Conservation (phyloP, 2,888 invertebrate species). For the Synergus laeviventris region DNA sequence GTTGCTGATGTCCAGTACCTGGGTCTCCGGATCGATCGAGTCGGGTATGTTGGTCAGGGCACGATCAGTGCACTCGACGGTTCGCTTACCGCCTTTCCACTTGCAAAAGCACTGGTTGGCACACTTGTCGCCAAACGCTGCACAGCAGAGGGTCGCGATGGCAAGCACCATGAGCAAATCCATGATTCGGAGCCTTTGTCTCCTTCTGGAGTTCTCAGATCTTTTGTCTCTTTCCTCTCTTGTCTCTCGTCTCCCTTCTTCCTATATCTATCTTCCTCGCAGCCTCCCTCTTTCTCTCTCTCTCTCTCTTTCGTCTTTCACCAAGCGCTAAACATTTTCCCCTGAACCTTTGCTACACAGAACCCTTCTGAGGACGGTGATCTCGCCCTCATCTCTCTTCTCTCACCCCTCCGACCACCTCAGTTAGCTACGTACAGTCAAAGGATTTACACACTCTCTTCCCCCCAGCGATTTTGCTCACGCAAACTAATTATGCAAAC, state of each 20-base stretch:
- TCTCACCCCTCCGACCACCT: neutral
- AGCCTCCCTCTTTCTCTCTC: conserved; percentile 30
- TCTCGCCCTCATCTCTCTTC: conserved; percentile 48
- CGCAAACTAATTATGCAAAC: conserved; percentile 60
- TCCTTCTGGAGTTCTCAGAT: neutral
- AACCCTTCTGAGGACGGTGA: conserved; percentile 46
- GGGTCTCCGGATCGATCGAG: conserved; percentile 91
- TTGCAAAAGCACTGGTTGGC: conserved; percentile 86
- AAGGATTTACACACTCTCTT: conserved; percentile 18
- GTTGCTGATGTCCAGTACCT: conserved; percentile 92
- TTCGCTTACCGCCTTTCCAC: conserved; percentile 96
- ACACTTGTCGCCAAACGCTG: conserved; percentile 70
- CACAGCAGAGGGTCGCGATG: conserved; percentile 56
- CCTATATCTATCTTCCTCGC: neutral
- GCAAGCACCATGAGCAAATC: conserved; percentile 51
- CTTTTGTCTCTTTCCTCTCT: neutral
- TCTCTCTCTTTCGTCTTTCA: conserved; percentile 30
- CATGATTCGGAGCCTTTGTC: conserved; percentile 43
- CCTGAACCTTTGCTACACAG: conserved; percentile 36
- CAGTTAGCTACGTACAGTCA: conserved; percentile 30
- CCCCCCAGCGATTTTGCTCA: conserved; percentile 43
- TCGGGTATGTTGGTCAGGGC: conserved; percentile 90
- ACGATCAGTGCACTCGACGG: conserved; percentile 92
- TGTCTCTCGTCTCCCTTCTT: conserved; percentile 40
- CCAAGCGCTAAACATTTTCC: conserved; percentile 39